Evolutionary conservation across 2,888 invertebrate species (phyloP).

Genomic region (Cactoblastis cactorum): DNA sequence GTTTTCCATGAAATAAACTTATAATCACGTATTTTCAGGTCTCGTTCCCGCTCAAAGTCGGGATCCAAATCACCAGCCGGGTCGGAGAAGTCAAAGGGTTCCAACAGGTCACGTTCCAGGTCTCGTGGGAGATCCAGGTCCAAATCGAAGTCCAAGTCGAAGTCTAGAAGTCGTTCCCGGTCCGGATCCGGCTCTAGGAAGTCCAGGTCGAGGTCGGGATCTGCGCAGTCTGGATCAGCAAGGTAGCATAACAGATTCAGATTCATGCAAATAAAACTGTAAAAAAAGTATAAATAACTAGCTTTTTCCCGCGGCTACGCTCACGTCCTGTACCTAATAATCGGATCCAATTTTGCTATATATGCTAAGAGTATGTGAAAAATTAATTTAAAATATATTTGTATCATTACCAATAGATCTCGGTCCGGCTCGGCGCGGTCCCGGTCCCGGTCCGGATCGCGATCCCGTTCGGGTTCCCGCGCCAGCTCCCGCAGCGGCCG

Average conservation of each 20-base stretch:
- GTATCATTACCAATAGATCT: slow-evolving; percentile 34
- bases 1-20: too few relatives aligned
- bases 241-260: slow-evolving; percentile 30
- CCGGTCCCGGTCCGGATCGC: slow-evolving; percentile 45
- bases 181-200: slow-evolving; percentile 58
- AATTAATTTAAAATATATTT: background rate
- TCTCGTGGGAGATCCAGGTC: slow-evolving; percentile 40
- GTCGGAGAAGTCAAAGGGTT: slow-evolving; percentile 50
- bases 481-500: slow-evolving; percentile 31
- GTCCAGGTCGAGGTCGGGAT: slow-evolving; percentile 51
- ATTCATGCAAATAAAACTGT: background rate
- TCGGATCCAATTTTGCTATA: too few relatives aligned
- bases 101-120: slow-evolving; percentile 36
- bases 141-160: slow-evolving; percentile 43
- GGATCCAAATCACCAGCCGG: slow-evolving; percentile 60
- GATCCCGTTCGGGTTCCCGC: slow-evolving; percentile 52
- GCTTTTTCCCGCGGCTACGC: background rate
- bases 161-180: slow-evolving; percentile 53
- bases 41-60: slow-evolving; percentile 63
- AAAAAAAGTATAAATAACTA: background rate
- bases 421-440: slow-evolving; percentile 41
- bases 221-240: slow-evolving; percentile 47
- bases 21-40: slow-evolving; percentile 36
- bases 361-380: background rate
- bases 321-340: too few relatives aligned